Percentiles rank a stretch among this genome's conserved stretches.
Evolutionary conservation across 2,113 vertebrate genomes (phyloP).

Genomic region (Pandion haliaetus): DNA sequence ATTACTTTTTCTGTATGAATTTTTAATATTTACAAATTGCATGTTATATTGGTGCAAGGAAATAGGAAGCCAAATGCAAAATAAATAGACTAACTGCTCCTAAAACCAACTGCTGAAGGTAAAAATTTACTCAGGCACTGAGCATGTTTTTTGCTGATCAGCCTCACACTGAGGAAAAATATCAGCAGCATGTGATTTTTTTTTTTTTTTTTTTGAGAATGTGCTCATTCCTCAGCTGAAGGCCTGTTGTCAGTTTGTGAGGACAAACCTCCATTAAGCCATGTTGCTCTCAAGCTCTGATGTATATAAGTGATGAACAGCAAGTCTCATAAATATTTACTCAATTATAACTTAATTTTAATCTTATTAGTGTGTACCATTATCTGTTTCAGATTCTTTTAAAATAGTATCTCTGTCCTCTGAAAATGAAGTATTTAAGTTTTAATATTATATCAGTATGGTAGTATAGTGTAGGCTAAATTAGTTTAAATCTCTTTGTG

Average conservation of each 20-base stretch:
- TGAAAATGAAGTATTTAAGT: neutral
- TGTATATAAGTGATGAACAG: neutral
- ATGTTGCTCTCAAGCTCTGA: neutral
- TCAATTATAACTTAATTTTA: neutral
- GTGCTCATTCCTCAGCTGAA: neutral
- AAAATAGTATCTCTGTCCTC: neutral
- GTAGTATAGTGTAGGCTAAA: neutral
- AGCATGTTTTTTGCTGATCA: neutral
- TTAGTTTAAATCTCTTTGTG: neutral
- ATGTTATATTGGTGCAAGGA: neutral
- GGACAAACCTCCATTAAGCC: neutral
- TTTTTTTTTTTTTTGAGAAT: neutral
- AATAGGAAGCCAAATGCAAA: neutral
- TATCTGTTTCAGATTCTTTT: neutral
- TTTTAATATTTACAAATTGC: slow-evolving; percentile 12
- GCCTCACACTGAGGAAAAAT: neutral
- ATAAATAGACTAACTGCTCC: neutral
- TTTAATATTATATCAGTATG: neutral
- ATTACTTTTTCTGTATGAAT: neutral
- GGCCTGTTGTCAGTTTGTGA: neutral
- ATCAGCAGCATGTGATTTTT: neutral
- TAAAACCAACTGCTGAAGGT: neutral
- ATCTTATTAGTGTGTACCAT: neutral
- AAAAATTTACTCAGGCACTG: neutral
- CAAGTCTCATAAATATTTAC: neutral